Conservation (phyloP, 2,888 invertebrate species). For the Rotaria magnacalcarata region DNA sequence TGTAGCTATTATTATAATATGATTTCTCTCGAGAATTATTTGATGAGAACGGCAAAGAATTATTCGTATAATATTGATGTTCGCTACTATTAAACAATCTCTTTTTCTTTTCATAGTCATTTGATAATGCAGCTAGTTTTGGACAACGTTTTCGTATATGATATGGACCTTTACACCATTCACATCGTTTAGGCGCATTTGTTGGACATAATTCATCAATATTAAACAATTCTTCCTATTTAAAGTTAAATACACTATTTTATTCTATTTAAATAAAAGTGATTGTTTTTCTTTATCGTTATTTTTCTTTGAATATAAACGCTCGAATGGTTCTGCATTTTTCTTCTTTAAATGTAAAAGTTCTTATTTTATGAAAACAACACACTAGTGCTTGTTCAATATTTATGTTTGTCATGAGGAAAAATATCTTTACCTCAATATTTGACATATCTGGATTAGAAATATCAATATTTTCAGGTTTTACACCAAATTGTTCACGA, state of each 20-base stretch:
- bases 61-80: neutral
- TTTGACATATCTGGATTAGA: neutral
- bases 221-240: neutral
- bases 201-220: slow-evolving; percentile 34
- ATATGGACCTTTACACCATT: slow-evolving; percentile 30
- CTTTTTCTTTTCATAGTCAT: neutral
- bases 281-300: too few species aligned
- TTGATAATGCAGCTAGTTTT: neutral
- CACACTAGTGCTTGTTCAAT: too few species aligned
- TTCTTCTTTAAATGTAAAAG: too few species aligned
- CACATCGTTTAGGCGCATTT: slow-evolving; percentile 16
- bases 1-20: neutral
- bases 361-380: too few species aligned
- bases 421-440: neutral
- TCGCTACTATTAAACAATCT: neutral
- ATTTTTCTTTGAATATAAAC: too few species aligned
- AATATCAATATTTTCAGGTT: neutral
- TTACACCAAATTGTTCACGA: neutral
- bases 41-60: neutral
- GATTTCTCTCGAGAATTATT: neutral
- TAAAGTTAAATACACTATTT: too few species aligned
- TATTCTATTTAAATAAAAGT: too few species aligned
- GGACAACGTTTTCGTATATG: slow-evolving; percentile 34
- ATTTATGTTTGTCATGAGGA: too few species aligned
- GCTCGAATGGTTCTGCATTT: too few species aligned